Evolutionary conservation across 2,113 vertebrate species (phyloP).

Genomic region (Ivindomyrus marchei): DNA sequence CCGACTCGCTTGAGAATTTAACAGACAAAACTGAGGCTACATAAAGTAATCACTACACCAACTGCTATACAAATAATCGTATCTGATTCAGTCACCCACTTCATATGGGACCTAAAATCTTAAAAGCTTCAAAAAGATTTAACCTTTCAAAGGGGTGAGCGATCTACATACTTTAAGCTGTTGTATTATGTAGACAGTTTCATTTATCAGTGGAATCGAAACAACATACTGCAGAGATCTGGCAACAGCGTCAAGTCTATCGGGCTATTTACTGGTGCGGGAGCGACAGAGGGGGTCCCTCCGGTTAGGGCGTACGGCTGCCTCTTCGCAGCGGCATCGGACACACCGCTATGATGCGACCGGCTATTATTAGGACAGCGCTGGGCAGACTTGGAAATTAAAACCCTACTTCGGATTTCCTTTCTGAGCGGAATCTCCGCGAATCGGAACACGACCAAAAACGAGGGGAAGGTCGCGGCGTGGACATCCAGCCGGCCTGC

Average conservation of each 20-base stretch:
- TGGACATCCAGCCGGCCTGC: neutral
- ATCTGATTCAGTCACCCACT: neutral
- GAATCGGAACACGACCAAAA: neutral
- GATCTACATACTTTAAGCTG: neutral
- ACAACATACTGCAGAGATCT: neutral
- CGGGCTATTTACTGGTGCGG: neutral
- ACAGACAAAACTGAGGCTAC: neutral
- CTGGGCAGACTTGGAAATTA: neutral
- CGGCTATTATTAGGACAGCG: conserved; percentile 13
- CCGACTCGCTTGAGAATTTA: neutral
- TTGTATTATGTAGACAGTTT: neutral
- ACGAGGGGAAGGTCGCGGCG: neutral
- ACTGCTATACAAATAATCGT: neutral
- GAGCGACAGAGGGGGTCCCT: neutral
- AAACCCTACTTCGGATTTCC: neutral
- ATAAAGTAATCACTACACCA: neutral
- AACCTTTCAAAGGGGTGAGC: neutral
- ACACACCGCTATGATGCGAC: neutral
- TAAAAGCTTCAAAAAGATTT: neutral
- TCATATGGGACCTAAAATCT: neutral
- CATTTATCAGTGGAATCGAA: neutral
- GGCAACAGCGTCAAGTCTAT: neutral
- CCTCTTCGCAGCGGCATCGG: neutral
- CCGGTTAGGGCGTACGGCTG: too few species aligned
- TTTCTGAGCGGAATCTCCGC: neutral